Conservation (phyloP, 2,888 invertebrate species). For the Acleris sparsana region DNA sequence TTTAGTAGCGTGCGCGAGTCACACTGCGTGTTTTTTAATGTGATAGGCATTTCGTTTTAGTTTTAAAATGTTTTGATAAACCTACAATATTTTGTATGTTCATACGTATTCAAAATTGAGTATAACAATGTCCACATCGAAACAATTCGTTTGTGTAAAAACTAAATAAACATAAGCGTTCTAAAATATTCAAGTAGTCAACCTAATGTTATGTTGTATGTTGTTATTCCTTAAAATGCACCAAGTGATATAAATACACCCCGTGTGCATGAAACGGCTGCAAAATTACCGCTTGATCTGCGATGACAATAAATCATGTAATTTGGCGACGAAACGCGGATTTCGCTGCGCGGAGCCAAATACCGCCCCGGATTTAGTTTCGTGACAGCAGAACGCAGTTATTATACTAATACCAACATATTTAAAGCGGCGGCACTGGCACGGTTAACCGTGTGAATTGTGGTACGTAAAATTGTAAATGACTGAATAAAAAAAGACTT, state of each 20-base stretch:
- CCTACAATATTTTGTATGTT: too few species aligned
- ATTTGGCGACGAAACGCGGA: constrained; percentile 74
- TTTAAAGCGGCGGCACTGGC: constrained; percentile 8
- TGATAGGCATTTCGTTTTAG: not conserved
- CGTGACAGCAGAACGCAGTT: constrained; percentile 71
- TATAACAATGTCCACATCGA: too few species aligned
- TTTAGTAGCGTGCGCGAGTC: constrained; percentile 44
- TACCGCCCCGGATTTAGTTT: constrained; percentile 63
- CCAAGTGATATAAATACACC: constrained; percentile 25
- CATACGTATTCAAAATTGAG: too few species aligned
- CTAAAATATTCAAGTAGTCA: too few species aligned
- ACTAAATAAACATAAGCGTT: too few species aligned
- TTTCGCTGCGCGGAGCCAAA: constrained; percentile 47
- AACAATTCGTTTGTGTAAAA: too few species aligned
- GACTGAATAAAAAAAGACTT: too few species aligned
- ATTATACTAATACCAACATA: constrained; percentile 48
- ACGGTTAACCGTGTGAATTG: not conserved
- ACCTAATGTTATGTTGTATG: too few species aligned
- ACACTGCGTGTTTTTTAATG: constrained; percentile 45
- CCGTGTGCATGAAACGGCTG: constrained; percentile 41
- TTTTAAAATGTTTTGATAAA: too few species aligned
- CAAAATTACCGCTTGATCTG: constrained; percentile 57
- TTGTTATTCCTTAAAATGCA: too few species aligned
- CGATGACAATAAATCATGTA: constrained; percentile 80
- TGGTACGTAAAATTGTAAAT: not conserved